phyloP scores from a whole-genome alignment of 30 jellyfish, hydroid and myxozoan genomes.

The Aurelia aurita region DNA sequence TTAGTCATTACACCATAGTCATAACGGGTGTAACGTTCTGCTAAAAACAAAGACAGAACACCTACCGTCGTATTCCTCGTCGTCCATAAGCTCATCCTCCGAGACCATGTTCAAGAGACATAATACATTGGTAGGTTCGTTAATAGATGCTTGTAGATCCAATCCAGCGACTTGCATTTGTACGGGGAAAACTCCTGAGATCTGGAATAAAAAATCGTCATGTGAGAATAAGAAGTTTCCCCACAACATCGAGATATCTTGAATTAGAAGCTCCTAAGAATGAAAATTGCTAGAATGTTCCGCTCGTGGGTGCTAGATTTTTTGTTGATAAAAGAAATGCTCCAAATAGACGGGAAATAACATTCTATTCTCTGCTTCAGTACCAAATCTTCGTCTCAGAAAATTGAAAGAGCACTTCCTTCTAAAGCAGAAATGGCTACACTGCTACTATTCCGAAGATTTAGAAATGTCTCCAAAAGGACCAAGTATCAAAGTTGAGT shows the following conservation, averaged over 20 bases:
- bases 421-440: too few relatives aligned
- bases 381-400: too few relatives aligned
- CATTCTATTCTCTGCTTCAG: too few relatives aligned
- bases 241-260: background rate
- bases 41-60: background rate
- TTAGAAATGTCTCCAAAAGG: too few relatives aligned
- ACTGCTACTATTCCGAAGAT: too few relatives aligned
- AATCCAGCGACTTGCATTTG: conserved; percentile 94
- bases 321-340: too few relatives aligned
- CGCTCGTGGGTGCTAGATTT: too few relatives aligned
- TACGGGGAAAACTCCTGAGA: conserved; percentile 73
- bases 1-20: too few relatives aligned
- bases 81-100: conserved; percentile 89
- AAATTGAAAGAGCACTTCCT: too few relatives aligned
- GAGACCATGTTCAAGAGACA: conserved; percentile 96
- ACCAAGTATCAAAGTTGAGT: too few relatives aligned
- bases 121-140: conserved; percentile 86
- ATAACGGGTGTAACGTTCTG: background rate
- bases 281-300: background rate
- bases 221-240: background rate
- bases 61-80: conserved; percentile 97
- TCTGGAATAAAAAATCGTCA: conserved; percentile 1
- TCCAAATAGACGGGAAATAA: too few relatives aligned
- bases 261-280: background rate
- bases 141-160: conserved; percentile 69